These are phyloP conservation scores for Perithous albicinctus DNA, from an alignment of 2,888 invertebrate species.

Conservation along the genomic window DNA sequence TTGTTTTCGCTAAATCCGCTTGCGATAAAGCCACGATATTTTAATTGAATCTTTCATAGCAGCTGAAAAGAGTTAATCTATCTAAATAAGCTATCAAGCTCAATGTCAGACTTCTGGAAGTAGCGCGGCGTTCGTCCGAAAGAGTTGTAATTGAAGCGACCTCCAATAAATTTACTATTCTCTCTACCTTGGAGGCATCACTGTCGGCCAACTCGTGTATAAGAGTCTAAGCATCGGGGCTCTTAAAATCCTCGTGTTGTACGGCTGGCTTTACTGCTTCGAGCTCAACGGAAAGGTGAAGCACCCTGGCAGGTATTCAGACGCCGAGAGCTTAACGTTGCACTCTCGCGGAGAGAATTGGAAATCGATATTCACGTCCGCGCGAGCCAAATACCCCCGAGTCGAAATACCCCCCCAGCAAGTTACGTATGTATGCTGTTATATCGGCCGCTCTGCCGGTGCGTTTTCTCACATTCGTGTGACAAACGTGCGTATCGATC, in stretches of 20 bases:
- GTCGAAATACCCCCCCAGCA: constrained; percentile 9
- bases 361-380: constrained; percentile 69
- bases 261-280: constrained; percentile 2
- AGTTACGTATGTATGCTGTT: not conserved
- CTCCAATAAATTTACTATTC: not conserved
- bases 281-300: constrained; percentile 38
- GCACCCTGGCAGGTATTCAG: constrained; percentile 45
- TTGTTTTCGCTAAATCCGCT: not conserved
- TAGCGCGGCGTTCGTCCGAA: not conserved
- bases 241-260: constrained; percentile 20
- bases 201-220: constrained; percentile 27
- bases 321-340: constrained; percentile 63
- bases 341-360: constrained; percentile 66
- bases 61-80: not conserved
- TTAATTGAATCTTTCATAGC: not conserved
- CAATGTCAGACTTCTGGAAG: not conserved
- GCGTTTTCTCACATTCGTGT: not conserved
- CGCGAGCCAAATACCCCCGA: constrained; percentile 19
- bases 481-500: not conserved
- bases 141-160: not conserved
- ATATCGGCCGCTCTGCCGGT: not conserved
- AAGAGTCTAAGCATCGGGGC: constrained; percentile 15
- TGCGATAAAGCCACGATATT: not conserved
- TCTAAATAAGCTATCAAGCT: not conserved
- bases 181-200: not conserved